phyloP scores from a whole-genome alignment of 2,888 invertebrate species.

The Ichneumon xanthorius region DNA sequence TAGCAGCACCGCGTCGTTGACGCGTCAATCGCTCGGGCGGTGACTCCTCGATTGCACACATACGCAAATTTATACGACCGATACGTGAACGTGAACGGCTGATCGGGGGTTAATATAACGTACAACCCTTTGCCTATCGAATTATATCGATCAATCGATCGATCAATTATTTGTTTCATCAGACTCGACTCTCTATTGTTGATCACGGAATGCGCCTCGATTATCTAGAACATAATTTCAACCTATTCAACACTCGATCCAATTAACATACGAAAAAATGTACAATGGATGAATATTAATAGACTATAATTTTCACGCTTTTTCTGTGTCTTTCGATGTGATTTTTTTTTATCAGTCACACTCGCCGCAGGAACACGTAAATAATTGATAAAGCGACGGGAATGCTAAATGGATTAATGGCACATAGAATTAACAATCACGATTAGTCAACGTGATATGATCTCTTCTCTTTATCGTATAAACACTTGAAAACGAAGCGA shows the following conservation, averaged over 20 bases:
- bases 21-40: constrained; percentile 69
- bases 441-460: constrained; percentile 29
- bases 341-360: neutral
- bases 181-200: neutral
- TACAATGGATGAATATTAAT: constrained; percentile 20
- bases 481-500: constrained; percentile 16
- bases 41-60: constrained; percentile 20
- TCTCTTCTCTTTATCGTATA: constrained; percentile 21
- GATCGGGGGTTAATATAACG: neutral
- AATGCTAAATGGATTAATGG: constrained; percentile 44
- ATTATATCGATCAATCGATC: neutral
- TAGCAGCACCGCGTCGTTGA: constrained; percentile 78
- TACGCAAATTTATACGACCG: neutral
- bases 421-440: constrained; percentile 51
- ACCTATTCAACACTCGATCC: neutral
- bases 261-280: constrained; percentile 16
- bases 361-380: constrained; percentile 21
- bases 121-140: neutral
- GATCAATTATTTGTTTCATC: constrained; percentile 8
- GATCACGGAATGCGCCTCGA: neutral
- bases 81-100: neutral
- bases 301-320: constrained; percentile 7
- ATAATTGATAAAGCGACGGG: constrained; percentile 32
- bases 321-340: neutral
- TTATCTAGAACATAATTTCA: neutral